A percentile compares a stretch with the other conserved stretches of the same genome.
Conservation (phyloP, 2,797 vertebrate species). For the Sebastes melanostomus region DNA sequence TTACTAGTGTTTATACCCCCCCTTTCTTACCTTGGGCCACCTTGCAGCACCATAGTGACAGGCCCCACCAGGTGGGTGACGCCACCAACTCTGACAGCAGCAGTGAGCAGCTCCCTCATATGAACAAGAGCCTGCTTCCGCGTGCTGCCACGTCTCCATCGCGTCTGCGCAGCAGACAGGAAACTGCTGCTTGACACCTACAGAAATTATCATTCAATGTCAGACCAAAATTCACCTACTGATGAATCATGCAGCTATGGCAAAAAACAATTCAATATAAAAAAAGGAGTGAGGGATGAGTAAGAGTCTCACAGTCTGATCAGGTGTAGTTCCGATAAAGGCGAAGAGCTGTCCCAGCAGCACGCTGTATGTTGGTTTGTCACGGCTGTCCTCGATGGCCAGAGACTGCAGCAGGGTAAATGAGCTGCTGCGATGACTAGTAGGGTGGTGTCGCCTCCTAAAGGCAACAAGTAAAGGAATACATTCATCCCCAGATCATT, state of each 20-base stretch:
- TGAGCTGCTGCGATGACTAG: slow-evolving; percentile 96
- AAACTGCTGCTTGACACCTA: slow-evolving; percentile 98
- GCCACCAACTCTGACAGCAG: slow-evolving; percentile 94
- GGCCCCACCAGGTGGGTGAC: slow-evolving; percentile 97
- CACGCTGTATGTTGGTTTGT: slow-evolving; percentile 97
- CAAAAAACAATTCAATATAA: not conserved
- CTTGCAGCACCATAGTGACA: slow-evolving; percentile 97
- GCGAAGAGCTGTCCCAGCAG: slow-evolving; percentile 97
- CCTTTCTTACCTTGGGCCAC: slow-evolving; percentile 89
- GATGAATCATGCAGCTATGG: not conserved
- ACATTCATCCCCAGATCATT: not conserved
- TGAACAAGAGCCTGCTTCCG: slow-evolving; percentile 96
- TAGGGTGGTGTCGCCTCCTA: slow-evolving; percentile 94
- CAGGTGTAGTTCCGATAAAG: slow-evolving; percentile 96
- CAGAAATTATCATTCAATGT: slow-evolving; percentile 11
- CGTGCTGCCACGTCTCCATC: slow-evolving; percentile 95
- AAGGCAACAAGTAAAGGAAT: not conserved
- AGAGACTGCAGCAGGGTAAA: slow-evolving; percentile 96
- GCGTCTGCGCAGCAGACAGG: slow-evolving; percentile 94
- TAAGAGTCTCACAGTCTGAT: slow-evolving; percentile 89
- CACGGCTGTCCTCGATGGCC: slow-evolving; percentile 91
- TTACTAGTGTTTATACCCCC: not conserved
- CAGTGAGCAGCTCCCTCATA: slow-evolving; percentile 96
- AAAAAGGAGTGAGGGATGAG: not conserved
- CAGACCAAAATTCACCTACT: not conserved